A percentile compares a stretch with the other conserved stretches of the same genome.
These are phyloP conservation scores for Mesoligia furuncula DNA, from an alignment of 2,888 invertebrate genomes.

Conservation along the genomic window DNA sequence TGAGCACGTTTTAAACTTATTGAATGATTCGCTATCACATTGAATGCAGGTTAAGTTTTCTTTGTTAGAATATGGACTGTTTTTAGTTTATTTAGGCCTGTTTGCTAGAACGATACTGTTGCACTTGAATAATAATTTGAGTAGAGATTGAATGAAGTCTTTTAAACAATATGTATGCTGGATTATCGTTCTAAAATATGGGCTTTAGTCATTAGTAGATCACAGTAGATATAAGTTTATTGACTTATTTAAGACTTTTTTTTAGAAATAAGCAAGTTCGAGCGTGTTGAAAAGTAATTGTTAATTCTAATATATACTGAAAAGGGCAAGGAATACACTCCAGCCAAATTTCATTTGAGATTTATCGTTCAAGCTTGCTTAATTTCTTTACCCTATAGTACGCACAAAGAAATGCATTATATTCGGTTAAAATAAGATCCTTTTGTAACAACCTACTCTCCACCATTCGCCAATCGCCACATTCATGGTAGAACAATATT, in stretches of 20 bases:
- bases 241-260: constrained; percentile 6
- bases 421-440: constrained; percentile 16
- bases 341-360: background rate
- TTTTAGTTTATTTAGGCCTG: constrained; percentile 16
- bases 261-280: constrained; percentile 4
- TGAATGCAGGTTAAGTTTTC: constrained; percentile 28
- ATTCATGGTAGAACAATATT: too few relatives aligned
- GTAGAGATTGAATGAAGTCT: background rate
- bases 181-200: constrained; percentile 16
- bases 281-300: background rate
- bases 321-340: background rate
- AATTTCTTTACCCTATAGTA: background rate
- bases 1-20: constrained; percentile 32
- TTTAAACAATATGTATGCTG: background rate
- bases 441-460: background rate
- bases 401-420: background rate
- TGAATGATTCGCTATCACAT: constrained; percentile 25
- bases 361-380: background rate
- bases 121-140: background rate
- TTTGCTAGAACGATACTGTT: constrained; percentile 16
- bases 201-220: constrained; percentile 17
- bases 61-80: constrained; percentile 27
- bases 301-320: background rate
- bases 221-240: constrained; percentile 26
- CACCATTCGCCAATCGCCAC: too few relatives aligned